phyloP scores from a whole-genome alignment of 37 sponge, comb jelly and placozoan genomes.

The Bolinopsis microptera region DNA sequence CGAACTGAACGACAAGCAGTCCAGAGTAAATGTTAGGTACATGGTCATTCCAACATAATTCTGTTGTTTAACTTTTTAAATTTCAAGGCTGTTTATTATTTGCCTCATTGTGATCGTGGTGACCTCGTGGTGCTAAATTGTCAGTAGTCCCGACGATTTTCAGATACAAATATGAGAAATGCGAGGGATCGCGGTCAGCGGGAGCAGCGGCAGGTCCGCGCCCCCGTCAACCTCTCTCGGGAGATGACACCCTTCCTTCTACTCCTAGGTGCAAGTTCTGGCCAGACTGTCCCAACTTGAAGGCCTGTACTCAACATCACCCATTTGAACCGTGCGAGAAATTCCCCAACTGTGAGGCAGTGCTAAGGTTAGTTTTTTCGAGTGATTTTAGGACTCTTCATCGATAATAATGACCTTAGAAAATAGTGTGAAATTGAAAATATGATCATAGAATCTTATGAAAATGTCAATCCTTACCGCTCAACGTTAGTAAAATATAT shows the following conservation, averaged over 20 bases:
- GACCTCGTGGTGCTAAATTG: neutral
- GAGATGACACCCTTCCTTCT: neutral
- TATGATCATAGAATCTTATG: too few species aligned
- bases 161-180: slow-evolving; percentile 59
- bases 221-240: neutral
- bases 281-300: slow-evolving; percentile 54
- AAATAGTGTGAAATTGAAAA: too few species aligned
- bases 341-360: slow-evolving; percentile 43
- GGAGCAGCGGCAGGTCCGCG: neutral
- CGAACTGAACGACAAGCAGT: slow-evolving; percentile 46
- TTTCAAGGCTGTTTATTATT: too few species aligned
- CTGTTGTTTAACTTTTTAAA: too few species aligned
- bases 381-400: too few species aligned
- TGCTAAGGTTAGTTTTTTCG: slow-evolving; percentile 16
- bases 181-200: neutral
- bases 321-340: slow-evolving; percentile 37
- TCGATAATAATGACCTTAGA: too few species aligned
- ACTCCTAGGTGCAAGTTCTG: slow-evolving; percentile 42
- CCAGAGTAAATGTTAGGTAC: slow-evolving; percentile 6
- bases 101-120: too few species aligned
- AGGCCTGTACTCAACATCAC: slow-evolving; percentile 26
- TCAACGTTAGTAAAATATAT: too few species aligned
- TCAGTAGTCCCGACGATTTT: slow-evolving; percentile 23
- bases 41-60: too few species aligned
- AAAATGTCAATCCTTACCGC: too few species aligned